Evolutionary conservation across 1,140 invertebrate genomes (phyloP).

Genomic region (Zelostemma sp.): DNA sequence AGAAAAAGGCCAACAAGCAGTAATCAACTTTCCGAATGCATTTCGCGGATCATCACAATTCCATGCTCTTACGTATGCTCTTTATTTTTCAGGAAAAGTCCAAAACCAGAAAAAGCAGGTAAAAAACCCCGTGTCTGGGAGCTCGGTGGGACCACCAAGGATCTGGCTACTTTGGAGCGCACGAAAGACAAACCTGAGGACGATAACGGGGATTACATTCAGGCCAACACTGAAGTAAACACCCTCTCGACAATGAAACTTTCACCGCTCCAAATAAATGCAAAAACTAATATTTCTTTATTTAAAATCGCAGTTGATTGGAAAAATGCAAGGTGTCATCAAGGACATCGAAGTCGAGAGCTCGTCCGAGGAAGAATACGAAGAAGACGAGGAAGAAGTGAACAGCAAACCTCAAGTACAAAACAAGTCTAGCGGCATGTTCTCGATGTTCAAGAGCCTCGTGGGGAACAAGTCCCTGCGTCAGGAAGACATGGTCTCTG

Average conservation of each 20-base stretch:
- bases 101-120: slow-evolving; percentile 79
- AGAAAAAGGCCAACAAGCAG: slow-evolving; percentile 55
- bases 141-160: slow-evolving; percentile 82
- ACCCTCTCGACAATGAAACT: too few relatives aligned
- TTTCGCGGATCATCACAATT: too few relatives aligned
- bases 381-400: slow-evolving; percentile 54
- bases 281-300: background rate
- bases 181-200: slow-evolving; percentile 84
- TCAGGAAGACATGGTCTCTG: slow-evolving; percentile 82
- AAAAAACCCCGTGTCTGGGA: slow-evolving; percentile 95
- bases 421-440: slow-evolving; percentile 75
- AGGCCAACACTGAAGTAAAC: slow-evolving; percentile 76
- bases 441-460: slow-evolving; percentile 87
- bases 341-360: slow-evolving; percentile 74
- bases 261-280: background rate
- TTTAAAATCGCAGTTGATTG: slow-evolving; percentile 78
- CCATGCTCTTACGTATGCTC: slow-evolving; percentile 23
- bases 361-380: slow-evolving; percentile 68
- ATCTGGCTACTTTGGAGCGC: slow-evolving; percentile 85
- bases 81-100: slow-evolving; percentile 73
- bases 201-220: slow-evolving; percentile 69
- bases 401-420: slow-evolving; percentile 53
- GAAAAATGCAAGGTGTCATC: slow-evolving; percentile 85
- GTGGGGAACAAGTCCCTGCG: slow-evolving; percentile 88
- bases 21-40: slow-evolving; percentile 21